Conservation (phyloP, 2,888 invertebrate species). For the Bedellia somnulentella region DNA sequence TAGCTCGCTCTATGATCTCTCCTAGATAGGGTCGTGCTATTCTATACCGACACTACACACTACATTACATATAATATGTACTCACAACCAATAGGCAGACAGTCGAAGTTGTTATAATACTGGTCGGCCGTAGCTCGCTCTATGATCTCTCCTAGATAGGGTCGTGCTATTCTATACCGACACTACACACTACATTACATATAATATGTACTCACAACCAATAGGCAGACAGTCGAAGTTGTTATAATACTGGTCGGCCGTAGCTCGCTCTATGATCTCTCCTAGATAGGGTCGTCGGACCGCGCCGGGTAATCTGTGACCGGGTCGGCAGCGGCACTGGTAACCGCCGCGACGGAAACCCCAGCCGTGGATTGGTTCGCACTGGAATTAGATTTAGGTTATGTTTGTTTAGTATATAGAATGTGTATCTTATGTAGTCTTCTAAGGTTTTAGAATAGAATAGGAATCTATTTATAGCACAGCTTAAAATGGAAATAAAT, state of each 20-base stretch:
- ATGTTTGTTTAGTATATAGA: too few species aligned
- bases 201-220: conserved; percentile 91
- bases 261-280: conserved; percentile 90
- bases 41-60: too few species aligned
- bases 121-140: conserved; percentile 92
- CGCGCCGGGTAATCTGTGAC: conserved; percentile 81
- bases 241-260: conserved; percentile 89
- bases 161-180: too few species aligned
- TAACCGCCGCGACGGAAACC: conserved; percentile 95
- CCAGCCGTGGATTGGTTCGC: conserved; percentile 95
- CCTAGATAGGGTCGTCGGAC: conserved; percentile 91
- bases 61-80: too few species aligned
- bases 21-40: conserved; percentile 93
- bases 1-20: conserved; percentile 90
- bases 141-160: conserved; percentile 90
- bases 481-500: too few species aligned
- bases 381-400: conserved; percentile 53
- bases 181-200: too few species aligned
- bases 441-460: neutral
- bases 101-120: conserved; percentile 91
- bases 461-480: too few species aligned
- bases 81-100: conserved; percentile 89
- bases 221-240: conserved; percentile 89
- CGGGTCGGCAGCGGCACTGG: conserved; percentile 90
- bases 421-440: conserved; percentile 12